Percentiles rank a stretch among this genome's conserved stretches.
These are phyloP conservation scores for Tortrix viridana DNA, from an alignment of 2,888 invertebrate species.

Conservation along the genomic window DNA sequence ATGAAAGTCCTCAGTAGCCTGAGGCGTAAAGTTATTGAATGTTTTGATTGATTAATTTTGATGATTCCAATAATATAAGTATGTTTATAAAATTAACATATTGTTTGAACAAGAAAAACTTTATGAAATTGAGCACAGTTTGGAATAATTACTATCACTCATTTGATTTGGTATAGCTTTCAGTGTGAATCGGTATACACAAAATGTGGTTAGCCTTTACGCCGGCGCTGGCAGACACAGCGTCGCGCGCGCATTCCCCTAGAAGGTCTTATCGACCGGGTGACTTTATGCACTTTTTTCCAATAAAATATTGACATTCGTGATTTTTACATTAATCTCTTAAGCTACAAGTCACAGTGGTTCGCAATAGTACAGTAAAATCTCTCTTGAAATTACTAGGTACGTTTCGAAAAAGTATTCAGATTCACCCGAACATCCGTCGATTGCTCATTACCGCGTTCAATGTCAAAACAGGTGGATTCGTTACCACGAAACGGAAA, in stretches of 20 bases:
- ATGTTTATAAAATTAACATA: too few relatives aligned
- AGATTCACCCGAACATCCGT: conserved; percentile 9
- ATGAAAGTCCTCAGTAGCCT: too few relatives aligned
- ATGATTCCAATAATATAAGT: too few relatives aligned
- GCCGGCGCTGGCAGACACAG: conserved; percentile 26
- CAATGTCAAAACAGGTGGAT: conserved; percentile 62
- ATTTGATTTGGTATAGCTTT: conserved; percentile 3
- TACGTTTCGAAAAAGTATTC: neutral
- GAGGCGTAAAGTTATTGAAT: too few relatives aligned
- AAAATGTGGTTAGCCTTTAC: conserved; percentile 34
- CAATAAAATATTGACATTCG: neutral
- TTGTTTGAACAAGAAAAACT: too few relatives aligned
- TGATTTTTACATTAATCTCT: neutral
- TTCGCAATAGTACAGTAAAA: too few relatives aligned
- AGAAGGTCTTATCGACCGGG: conserved; percentile 27
- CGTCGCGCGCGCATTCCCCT: conserved; percentile 24
- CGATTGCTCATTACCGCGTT: conserved; percentile 27
- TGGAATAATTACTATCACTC: neutral
- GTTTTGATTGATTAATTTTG: too few relatives aligned
- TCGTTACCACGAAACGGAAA: conserved; percentile 38
- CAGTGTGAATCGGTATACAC: neutral
- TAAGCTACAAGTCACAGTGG: too few relatives aligned
- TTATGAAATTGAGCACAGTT: neutral
- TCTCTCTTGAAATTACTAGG: too few relatives aligned
- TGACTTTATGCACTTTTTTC: conserved; percentile 6